A percentile compares a stretch with the other conserved stretches of the same genome.
Evolutionary conservation across 2,888 invertebrate species (phyloP).

Genomic region (Sympetrum striolatum): DNA sequence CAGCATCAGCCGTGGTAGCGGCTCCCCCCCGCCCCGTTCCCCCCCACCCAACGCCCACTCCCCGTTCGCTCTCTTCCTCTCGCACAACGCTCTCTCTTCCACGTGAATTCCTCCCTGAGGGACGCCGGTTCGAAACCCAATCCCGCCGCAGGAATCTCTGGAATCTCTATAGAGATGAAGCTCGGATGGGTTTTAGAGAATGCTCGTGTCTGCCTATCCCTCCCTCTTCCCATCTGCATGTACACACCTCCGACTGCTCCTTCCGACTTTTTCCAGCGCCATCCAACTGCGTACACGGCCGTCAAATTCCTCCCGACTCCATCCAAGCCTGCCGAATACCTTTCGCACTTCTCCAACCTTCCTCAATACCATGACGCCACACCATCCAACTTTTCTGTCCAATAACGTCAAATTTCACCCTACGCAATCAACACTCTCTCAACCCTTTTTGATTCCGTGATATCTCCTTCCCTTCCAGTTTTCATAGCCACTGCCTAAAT

Average conservation of each 20-base stretch:
- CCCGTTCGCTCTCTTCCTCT: neutral
- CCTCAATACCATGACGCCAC: too few species aligned
- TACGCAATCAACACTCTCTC: too few species aligned
- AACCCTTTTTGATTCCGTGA: too few species aligned
- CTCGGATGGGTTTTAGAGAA: neutral
- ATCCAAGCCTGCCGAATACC: neutral
- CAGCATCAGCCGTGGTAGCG: constrained; percentile 47
- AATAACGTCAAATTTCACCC: too few species aligned
- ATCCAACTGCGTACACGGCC: neutral
- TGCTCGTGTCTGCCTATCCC: neutral
- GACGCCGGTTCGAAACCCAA: constrained; percentile 39
- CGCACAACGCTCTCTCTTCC: neutral
- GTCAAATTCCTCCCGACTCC: neutral
- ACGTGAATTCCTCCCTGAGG: neutral
- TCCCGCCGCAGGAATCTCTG: constrained; percentile 36
- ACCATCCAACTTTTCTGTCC: neutral
- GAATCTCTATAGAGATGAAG: constrained; percentile 35
- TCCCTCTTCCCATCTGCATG: neutral
- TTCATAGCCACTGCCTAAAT: neutral
- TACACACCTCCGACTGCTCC: neutral
- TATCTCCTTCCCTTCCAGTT: neutral
- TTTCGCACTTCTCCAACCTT: neutral
- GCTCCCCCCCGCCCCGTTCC: neutral
- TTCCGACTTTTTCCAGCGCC: neutral
- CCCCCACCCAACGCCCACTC: neutral